Percentiles rank a stretch among this genome's conserved stretches.
Evolutionary conservation across 2,888 invertebrate species (phyloP).

Genomic region (Yponomeuta malinellus): DNA sequence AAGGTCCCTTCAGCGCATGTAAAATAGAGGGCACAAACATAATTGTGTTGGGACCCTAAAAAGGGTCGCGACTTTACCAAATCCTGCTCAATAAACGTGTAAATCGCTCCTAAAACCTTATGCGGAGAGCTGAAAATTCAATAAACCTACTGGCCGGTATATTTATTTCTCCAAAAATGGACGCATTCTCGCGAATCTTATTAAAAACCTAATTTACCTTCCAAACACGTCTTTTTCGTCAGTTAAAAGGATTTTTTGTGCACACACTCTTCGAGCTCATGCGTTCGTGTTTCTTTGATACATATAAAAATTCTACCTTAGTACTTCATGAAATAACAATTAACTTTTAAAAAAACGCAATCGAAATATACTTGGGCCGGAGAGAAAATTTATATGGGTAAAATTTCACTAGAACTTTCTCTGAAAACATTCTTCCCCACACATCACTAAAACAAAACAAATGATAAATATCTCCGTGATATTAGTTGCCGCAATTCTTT

Average conservation of each 20-base stretch:
- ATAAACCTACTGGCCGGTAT: background rate
- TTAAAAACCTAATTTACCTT: constrained; percentile 16
- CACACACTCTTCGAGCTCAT: background rate
- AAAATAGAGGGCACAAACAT: background rate
- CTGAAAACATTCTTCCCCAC: too few relatives aligned
- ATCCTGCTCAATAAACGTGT: background rate
- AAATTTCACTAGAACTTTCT: too few relatives aligned
- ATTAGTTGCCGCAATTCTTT: background rate
- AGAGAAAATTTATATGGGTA: too few relatives aligned
- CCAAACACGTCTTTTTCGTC: background rate
- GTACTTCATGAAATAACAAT: too few relatives aligned
- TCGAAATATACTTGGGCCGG: too few relatives aligned
- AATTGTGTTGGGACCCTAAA: constrained; percentile 1
- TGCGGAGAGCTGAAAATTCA: background rate
- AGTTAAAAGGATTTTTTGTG: background rate
- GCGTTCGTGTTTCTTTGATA: background rate
- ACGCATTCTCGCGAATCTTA: constrained; percentile 8
- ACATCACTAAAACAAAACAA: too few relatives aligned
- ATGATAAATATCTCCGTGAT: background rate
- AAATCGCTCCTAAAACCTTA: background rate
- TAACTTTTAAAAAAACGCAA: too few relatives aligned
- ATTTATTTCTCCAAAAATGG: background rate
- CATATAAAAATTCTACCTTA: too few relatives aligned
- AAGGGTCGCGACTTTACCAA: constrained; percentile 1
- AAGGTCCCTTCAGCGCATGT: background rate